Evolutionary conservation across 2,888 invertebrate species (phyloP).

Genomic region (Sinhomidia bicolor): DNA sequence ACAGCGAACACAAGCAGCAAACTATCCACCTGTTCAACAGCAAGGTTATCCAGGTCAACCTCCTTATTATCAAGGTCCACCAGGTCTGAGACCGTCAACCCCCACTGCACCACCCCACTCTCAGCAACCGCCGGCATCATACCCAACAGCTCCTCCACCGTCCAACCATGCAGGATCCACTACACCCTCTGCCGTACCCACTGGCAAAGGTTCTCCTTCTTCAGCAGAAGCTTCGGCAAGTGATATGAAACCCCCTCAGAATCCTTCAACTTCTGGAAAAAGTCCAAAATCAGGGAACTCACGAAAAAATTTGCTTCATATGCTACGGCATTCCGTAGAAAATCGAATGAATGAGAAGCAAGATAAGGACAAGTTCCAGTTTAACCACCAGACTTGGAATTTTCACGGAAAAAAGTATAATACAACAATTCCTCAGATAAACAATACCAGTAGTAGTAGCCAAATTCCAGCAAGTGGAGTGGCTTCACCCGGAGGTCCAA

Average conservation of each 20-base stretch:
- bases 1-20: constrained; percentile 43
- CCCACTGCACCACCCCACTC: constrained; percentile 64
- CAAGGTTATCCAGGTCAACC: constrained; percentile 41
- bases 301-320: constrained; percentile 77
- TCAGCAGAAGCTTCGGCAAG: constrained; percentile 26
- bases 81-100: constrained; percentile 63
- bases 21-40: constrained; percentile 53
- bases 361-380: constrained; percentile 80
- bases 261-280: constrained; percentile 58
- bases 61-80: constrained; percentile 68
- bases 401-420: constrained; percentile 80
- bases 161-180: constrained; percentile 10
- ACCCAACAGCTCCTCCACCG: not conserved
- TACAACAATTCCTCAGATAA: constrained; percentile 75
- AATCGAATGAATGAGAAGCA: constrained; percentile 78
- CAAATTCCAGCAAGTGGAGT: constrained; percentile 48
- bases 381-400: constrained; percentile 80
- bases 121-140: constrained; percentile 34
- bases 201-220: constrained; percentile 59
- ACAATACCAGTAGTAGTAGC: constrained; percentile 55
- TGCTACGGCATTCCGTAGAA: constrained; percentile 78
- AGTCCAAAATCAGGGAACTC: constrained; percentile 69
- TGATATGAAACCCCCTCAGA: constrained; percentile 76
- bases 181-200: constrained; percentile 2
- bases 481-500: constrained; percentile 50